A percentile compares a stretch with the other conserved stretches of the same genome.
Conservation (phyloP, 2,888 invertebrate genomes). For the Drosophila ochracea region DNA sequence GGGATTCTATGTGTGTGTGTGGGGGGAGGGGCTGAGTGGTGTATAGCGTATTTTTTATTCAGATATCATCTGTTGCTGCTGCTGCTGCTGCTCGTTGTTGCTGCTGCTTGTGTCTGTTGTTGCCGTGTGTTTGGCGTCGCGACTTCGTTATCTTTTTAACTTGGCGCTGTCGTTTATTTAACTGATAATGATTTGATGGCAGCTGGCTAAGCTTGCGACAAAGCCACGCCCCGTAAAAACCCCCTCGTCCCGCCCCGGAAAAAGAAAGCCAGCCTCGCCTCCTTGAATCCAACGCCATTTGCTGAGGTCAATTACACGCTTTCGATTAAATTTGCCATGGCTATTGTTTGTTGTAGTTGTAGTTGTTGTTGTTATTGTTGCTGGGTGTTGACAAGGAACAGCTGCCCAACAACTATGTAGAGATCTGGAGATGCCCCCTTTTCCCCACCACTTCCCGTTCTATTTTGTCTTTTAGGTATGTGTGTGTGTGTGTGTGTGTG, state of each 20-base stretch:
- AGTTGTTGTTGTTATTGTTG: constrained; percentile 16
- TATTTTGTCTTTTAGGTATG: constrained; percentile 42
- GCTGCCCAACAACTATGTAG: constrained; percentile 60
- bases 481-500: constrained; percentile 26
- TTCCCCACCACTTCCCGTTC: background rate
- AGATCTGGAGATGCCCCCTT: constrained; percentile 3
- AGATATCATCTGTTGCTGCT: constrained; percentile 76
- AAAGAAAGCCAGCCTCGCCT: background rate
- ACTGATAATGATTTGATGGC: constrained; percentile 79
- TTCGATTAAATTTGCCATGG: constrained; percentile 78
- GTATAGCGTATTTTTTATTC: constrained; percentile 51
- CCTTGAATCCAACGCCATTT: constrained; percentile 61
- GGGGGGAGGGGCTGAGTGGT: background rate
- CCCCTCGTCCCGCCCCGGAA: background rate
- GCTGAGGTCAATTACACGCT: constrained; percentile 80
- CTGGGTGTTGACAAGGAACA: constrained; percentile 76
- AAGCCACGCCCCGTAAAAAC: constrained; percentile 54
- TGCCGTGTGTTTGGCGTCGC: constrained; percentile 46
- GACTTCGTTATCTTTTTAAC: constrained; percentile 79
- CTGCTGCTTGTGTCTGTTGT: constrained; percentile 24
- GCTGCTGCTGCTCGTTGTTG: constrained; percentile 17
- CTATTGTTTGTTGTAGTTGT: constrained; percentile 23
- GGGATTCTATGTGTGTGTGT: constrained; percentile 5
- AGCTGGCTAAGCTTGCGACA: constrained; percentile 79
- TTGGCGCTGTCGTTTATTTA: constrained; percentile 80